These are phyloP conservation scores for Lipophrys pholis DNA, from an alignment of 2,113 vertebrate genomes.

Conservation along the genomic window DNA sequence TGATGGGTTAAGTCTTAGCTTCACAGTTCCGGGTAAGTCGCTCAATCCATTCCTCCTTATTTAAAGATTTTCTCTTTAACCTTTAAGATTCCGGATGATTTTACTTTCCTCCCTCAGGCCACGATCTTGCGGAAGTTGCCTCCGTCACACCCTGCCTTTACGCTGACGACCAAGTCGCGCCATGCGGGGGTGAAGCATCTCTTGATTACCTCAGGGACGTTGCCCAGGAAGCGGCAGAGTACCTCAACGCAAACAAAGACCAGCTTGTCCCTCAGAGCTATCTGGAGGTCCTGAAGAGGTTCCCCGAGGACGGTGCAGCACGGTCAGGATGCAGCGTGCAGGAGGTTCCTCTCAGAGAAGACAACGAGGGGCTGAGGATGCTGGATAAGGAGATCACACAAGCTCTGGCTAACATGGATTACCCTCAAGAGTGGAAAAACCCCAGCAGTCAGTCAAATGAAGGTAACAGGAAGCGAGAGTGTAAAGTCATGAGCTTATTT, in stretches of 20 bases:
- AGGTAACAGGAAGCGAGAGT: constrained; percentile 42
- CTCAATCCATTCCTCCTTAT: neutral
- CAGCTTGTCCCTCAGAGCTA: constrained; percentile 78
- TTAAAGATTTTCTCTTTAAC: neutral
- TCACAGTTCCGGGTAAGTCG: constrained; percentile 85
- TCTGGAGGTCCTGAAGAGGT: constrained; percentile 81
- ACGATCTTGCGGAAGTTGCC: constrained; percentile 84
- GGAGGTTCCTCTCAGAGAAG: constrained; percentile 10
- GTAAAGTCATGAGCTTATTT: neutral
- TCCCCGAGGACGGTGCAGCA: constrained; percentile 49
- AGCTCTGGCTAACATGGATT: constrained; percentile 85
- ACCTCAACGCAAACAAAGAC: constrained; percentile 78
- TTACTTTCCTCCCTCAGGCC: constrained; percentile 76
- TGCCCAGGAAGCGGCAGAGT: constrained; percentile 83
- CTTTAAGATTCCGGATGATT: neutral
- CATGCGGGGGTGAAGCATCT: constrained; percentile 72
- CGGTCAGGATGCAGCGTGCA: constrained; percentile 9
- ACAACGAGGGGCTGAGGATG: constrained; percentile 56
- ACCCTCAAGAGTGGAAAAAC: constrained; percentile 83
- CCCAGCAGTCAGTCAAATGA: constrained; percentile 68
- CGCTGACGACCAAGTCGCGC: constrained; percentile 67
- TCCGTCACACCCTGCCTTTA: constrained; percentile 82
- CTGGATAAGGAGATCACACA: constrained; percentile 83
- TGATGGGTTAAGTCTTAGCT: constrained; percentile 76
- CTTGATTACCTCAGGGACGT: constrained; percentile 84